Base-by-base conservation (phyloP, 2,113 vertebrate species). In the Calidris pugnax region DNA sequence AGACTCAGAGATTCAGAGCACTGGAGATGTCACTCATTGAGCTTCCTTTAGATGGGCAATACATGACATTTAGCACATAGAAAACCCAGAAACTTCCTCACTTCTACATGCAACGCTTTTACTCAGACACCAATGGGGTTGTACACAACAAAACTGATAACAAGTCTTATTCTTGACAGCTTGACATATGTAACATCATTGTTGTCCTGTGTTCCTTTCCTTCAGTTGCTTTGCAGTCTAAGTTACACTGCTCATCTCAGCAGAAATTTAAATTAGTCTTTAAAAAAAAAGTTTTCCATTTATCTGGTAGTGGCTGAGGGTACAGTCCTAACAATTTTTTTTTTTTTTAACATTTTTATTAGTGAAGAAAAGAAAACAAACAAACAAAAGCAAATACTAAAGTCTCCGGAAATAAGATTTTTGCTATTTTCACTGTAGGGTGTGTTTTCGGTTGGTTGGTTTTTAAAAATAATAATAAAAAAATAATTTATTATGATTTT, bases 61-160 rank as follows among this genome's bases (percentile, higher is more conserved):
- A 67, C 0, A 0, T 6, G 8, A 6, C 13, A 41, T 47, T 41
- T 15, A 30, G 22, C 2, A 0, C 14, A 50, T 1, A 12, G 43
- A 35, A 87, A 87, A 68, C 11, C 2, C 9, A 68, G 74, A 55
- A 59, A 22, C 23, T 56, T 45, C 41, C 24, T 55, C 24, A 24
- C 16, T 64, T 56, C 35, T 37, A 6, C 37, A 47, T n/a, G 18
- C 41, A 66, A 19, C 1, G 4, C 30, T 48, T 89, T 39, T 41
- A 57, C 73, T 72, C 37, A 16, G 45, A 20, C 17, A 37, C 69
- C 62, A 73, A 0, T 33, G 56, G 37, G 15, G 35, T 14, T 41
- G 6, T 15, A 43, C 10, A 10, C 19, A 85, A 51, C 21, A 47
- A 39, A 68, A 88, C 11, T 43, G 39, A 16, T 23, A 32, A 17